These are phyloP conservation scores for Synanthedon tipuliformis DNA, from an alignment of 2,888 invertebrate species.

Conservation along the genomic window DNA sequence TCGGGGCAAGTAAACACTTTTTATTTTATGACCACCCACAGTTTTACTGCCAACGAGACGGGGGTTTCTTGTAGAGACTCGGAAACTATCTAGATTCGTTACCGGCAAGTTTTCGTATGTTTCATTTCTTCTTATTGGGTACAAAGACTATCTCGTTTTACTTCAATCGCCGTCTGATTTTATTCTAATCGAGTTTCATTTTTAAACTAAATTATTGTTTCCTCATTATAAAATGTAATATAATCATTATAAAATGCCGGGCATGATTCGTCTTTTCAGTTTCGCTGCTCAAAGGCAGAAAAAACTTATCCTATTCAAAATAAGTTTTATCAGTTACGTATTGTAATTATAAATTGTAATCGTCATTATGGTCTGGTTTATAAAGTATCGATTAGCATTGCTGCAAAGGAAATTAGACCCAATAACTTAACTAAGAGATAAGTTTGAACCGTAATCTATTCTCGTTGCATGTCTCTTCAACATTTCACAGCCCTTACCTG, in stretches of 20 bases:
- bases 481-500: conserved; percentile 10
- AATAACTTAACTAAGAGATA: background rate
- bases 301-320: no score
- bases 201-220: no score
- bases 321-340: background rate
- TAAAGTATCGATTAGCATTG: no score
- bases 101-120: background rate
- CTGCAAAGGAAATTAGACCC: background rate
- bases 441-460: background rate
- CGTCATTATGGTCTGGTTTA: background rate
- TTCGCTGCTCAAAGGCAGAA: no score
- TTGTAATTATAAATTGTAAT: background rate
- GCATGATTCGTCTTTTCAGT: no score
- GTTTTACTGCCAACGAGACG: conserved; percentile 32
- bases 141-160: background rate
- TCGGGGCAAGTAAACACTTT: conserved; percentile 61
- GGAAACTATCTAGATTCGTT: conserved; percentile 10
- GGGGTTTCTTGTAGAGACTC: conserved; percentile 3
- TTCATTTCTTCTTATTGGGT: background rate
- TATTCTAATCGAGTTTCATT: no score
- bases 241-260: no score
- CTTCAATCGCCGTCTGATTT: background rate
- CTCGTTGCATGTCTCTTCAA: conserved; percentile 8
- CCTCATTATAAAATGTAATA: no score
- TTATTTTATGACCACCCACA: conserved; percentile 58